Evolutionary conservation across 1,140 invertebrate genomes (phyloP), one percentile per base, ranked within the genome.

Genomic region (honey bee (Apis mellifera)): DNA sequence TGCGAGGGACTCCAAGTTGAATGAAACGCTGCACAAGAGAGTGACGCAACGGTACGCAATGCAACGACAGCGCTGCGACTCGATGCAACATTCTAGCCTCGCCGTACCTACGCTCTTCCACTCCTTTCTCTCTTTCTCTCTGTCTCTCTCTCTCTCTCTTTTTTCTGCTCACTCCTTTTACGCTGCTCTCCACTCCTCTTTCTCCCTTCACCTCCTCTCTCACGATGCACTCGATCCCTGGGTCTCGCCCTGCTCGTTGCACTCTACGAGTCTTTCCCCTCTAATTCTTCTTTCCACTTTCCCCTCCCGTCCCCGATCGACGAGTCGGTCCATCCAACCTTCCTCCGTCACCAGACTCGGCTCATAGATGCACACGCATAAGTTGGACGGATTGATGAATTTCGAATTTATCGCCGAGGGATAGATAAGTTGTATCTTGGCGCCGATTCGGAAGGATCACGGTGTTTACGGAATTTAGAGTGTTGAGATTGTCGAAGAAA

Each of bases 11-110:
- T 85, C 84, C 86, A 90, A 92, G 86, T 90, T 93, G 92, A 94
- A 94, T 94, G 93, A 94, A 94, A 93, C 90, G 89, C 84, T 77
- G 75, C 82, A 80, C 82, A 86, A 68, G 85, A 78, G 85, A 90
- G 86, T 92, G 92, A 93, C 92, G 93, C 92, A 93, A 90, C 90
- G 84, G 74, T 86, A 82, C 81, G 82, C 85, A 82, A 82, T 68
- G 85, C 73, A 82, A 82, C 81, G 81, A 82, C 81, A 77, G 48
- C 50, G 65, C 48, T 69, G 55, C 75, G 64, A 78, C 74, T 82
- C 70, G 86, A 84, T 87, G 77, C 80, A 87, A 82, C 74, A 59
- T 68, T 82, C 79, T 81, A 81, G 68, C 60, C 80, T 82, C 71
- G 71, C 26, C 78, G 60, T 65, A 79, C 77, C 77, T 79, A 79